A percentile compares a stretch with the other conserved stretches of the same genome.
These are phyloP conservation scores for Xestia xanthographa DNA, from an alignment of 2,888 invertebrate genomes.

Conservation along the genomic window DNA sequence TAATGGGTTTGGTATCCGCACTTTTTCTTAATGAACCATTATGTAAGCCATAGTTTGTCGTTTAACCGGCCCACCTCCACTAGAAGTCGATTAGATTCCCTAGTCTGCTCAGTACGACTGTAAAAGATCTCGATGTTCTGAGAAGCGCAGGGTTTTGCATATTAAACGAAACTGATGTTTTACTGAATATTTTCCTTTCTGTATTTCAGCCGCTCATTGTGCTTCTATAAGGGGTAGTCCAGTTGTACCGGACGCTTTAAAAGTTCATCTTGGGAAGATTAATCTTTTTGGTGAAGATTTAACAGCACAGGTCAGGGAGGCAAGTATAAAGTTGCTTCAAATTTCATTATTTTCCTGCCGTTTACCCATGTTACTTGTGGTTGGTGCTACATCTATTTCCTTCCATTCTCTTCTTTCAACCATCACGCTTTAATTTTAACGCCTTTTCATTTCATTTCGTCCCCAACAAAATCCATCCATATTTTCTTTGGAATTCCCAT, in stretches of 20 bases:
- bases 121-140: too few species aligned
- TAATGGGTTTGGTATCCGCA: too few species aligned
- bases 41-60: too few species aligned
- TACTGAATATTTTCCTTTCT: background rate
- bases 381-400: background rate
- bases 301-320: background rate
- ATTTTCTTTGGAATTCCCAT: too few species aligned
- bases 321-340: background rate
- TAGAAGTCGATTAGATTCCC: too few species aligned
- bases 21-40: too few species aligned
- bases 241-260: background rate
- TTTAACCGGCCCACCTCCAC: too few species aligned
- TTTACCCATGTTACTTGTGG: background rate
- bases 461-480: too few species aligned
- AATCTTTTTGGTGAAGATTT: background rate
- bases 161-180: background rate
- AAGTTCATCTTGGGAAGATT: background rate
- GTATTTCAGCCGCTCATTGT: background rate
- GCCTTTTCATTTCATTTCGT: too few species aligned
- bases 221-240: background rate
- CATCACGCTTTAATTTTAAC: background rate
- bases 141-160: background rate
- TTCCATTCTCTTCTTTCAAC: background rate
- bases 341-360: background rate
- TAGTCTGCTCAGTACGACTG: too few species aligned